A percentile compares a stretch with the other conserved stretches of the same genome.
Evolutionary conservation across 1,140 invertebrate genomes (phyloP).

Genomic region (Lordiphosa clarofinis): DNA sequence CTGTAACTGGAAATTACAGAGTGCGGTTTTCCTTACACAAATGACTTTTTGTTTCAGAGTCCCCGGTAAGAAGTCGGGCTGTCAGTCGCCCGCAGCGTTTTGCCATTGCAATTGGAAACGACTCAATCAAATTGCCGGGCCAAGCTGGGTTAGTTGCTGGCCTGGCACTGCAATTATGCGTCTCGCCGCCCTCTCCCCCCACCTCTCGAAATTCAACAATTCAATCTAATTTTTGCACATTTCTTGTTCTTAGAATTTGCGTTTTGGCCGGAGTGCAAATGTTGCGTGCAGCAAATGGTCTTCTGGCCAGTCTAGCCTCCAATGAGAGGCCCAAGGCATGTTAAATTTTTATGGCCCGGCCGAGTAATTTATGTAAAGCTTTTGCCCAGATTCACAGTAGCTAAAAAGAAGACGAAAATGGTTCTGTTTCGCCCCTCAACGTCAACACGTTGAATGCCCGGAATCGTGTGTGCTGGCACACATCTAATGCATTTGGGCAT

Average conservation of each 20-base stretch:
- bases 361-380: conserved; percentile 53
- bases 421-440: conserved; percentile 31
- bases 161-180: conserved; percentile 64
- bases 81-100: conserved; percentile 73
- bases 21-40: conserved; percentile 54
- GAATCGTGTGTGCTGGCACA: background rate
- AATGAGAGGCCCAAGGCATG: conserved; percentile 12
- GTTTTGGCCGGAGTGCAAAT: conserved; percentile 49
- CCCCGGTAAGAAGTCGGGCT: conserved; percentile 8
- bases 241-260: conserved; percentile 67
- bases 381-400: conserved; percentile 40
- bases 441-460: conserved; percentile 32
- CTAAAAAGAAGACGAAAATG: conserved; percentile 38
- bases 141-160: conserved; percentile 15
- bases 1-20: conserved; percentile 63
- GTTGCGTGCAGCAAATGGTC: conserved; percentile 42
- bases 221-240: conserved; percentile 70
- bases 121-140: conserved; percentile 71
- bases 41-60: conserved; percentile 61
- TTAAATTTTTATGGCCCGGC: conserved; percentile 62
- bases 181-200: background rate
- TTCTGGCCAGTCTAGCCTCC: conserved; percentile 2
- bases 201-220: conserved; percentile 50
- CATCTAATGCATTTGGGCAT: conserved; percentile 48
- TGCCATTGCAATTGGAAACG: conserved; percentile 73